phyloP scores from a whole-genome alignment of 2,797 vertebrate genomes.

The Gila robusta region DNA sequence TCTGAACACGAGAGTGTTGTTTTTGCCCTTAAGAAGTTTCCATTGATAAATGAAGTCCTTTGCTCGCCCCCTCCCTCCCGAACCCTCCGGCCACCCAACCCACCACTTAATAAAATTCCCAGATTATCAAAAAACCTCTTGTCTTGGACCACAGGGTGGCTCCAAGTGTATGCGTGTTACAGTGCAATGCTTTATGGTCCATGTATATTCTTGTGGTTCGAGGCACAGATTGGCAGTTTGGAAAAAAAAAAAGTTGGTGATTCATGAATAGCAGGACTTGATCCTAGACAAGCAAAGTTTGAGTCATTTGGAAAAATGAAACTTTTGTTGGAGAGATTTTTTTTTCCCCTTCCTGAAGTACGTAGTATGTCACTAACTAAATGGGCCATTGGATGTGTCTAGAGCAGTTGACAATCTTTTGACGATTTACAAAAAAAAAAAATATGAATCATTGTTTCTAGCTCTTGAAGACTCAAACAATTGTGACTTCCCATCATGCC shows the following conservation, averaged over 20 bases:
- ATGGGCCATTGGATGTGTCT: not conserved
- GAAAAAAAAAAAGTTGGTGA: not conserved
- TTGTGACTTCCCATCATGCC: not conserved
- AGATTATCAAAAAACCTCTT: conserved; percentile 87
- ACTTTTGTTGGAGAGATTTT: not conserved
- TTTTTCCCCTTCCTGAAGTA: not conserved
- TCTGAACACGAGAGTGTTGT: conserved; percentile 79
- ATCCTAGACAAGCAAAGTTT: not conserved
- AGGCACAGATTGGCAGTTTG: not conserved
- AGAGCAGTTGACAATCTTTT: not conserved
- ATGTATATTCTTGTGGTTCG: conserved; percentile 19
- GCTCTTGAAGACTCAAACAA: not conserved
- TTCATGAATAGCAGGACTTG: not conserved
- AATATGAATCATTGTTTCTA: not conserved
- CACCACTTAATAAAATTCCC: conserved; percentile 86
- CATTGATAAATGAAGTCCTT: conserved; percentile 83
- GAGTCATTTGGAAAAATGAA: conserved; percentile 15
- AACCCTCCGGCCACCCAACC: conserved; percentile 72
- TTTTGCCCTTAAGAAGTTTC: conserved; percentile 68
- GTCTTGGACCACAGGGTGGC: conserved; percentile 78
- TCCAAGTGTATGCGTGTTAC: conserved; percentile 69
- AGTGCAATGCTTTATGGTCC: conserved; percentile 34
- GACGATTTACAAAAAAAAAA: not conserved
- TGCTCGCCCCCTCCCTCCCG: conserved; percentile 67
- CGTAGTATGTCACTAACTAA: not conserved